Evolutionary conservation across 2,888 invertebrate genomes (phyloP).

Genomic region (Stegophylla sp.): DNA sequence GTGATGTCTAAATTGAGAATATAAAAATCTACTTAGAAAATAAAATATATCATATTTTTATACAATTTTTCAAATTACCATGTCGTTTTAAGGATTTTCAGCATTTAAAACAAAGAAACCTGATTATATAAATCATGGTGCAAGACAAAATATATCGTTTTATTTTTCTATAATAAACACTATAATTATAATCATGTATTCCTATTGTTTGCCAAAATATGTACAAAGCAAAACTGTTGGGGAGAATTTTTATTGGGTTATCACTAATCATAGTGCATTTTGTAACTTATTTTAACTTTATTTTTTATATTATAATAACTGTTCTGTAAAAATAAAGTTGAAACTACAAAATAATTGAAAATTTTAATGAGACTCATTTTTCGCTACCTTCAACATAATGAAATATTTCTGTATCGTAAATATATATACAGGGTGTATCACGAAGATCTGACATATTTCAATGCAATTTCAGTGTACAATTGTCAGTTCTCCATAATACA

Average conservation of each 20-base stretch:
- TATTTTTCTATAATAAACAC: slow-evolving; percentile 57
- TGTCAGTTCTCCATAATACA: too few relatives aligned
- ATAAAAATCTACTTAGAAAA: slow-evolving; percentile 58
- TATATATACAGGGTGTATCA: too few relatives aligned
- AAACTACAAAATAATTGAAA: slow-evolving; percentile 49
- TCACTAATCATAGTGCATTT: slow-evolving; percentile 59
- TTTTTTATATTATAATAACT: slow-evolving; percentile 52
- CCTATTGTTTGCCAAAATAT: slow-evolving; percentile 57
- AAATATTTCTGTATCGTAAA: slow-evolving; percentile 51
- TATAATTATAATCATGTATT: slow-evolving; percentile 58
- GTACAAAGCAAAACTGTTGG: slow-evolving; percentile 54
- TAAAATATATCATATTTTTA: slow-evolving; percentile 59
- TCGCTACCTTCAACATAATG: slow-evolving; percentile 29
- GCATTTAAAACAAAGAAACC: slow-evolving; percentile 59
- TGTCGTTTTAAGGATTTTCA: slow-evolving; percentile 56
- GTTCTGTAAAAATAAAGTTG: slow-evolving; percentile 54
- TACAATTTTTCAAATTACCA: slow-evolving; percentile 59
- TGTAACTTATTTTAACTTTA: slow-evolving; percentile 58
- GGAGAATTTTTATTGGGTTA: slow-evolving; percentile 55
- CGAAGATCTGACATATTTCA: too few relatives aligned
- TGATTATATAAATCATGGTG: slow-evolving; percentile 57
- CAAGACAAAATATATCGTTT: slow-evolving; percentile 55
- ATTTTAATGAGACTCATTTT: slow-evolving; percentile 53
- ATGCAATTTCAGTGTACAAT: too few relatives aligned
- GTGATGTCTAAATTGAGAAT: slow-evolving; percentile 61